Base-by-base conservation (phyloP, 2,113 vertebrate species). In the Phycodurus eques region DNA sequence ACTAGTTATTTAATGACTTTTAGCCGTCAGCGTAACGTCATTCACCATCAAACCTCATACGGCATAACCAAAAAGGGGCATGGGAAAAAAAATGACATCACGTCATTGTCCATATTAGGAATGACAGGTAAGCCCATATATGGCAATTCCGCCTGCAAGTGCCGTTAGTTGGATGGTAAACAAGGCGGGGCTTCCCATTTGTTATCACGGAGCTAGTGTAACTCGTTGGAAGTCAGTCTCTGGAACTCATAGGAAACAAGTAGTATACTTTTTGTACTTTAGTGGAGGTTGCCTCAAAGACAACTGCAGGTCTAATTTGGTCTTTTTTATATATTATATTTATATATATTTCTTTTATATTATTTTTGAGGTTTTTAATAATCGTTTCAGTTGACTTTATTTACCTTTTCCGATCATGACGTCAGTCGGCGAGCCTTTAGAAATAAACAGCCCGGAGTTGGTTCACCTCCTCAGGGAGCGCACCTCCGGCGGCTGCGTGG, bases 371-470 rank as follows among this genome's bases (percentile, higher is more conserved):
- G 22, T 44, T 20, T 62, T 1, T 11, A 12, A 6, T 3, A 8
- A 44, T 27, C 43, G 9, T 10, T n/a, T 10, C 17, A n/a, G 43
- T 61, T 76, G 14, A 61, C 8, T 53, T 5, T 33, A 47, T 64
- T 20, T 0, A 44, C 2, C 15, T 70, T 43, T 62, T 71, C 61
- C 8, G 69, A 51, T 17, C 43, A 90, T 87, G 83, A 74, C 73
- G 69, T 83, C 83, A 17, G 78, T 49, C 46, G 68, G 27, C 9
- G 88, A 88, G 35, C 86, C 83, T 13, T 27, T 87, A 68, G 92
- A 92, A 68, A 90, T 95, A 77, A 90, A 89, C 17, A 80, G 90
- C 49, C 61, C 68, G 15, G 92, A 92, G 81, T 76, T 95, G 82
- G 89, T 90, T 5, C 84, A 89, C 71, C 84, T 94, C 43, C 89